Base-by-base conservation (phyloP, 1,140 invertebrate species). In the Papilio glaucus region DNA sequence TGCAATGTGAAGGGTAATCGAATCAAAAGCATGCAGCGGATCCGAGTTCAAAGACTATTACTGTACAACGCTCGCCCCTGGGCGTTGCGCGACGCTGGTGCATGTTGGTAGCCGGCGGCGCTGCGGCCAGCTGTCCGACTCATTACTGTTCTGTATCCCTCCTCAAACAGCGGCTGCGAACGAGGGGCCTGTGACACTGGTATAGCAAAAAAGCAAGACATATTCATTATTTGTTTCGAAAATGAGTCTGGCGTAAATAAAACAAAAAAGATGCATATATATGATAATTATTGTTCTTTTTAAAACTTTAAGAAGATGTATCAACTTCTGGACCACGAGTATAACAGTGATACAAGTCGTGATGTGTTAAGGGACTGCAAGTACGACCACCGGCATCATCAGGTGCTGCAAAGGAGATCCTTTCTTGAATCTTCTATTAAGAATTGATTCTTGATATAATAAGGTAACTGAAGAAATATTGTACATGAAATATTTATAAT, bases 1-100 rank as follows among this genome's bases (percentile, higher is more conserved):
- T 21, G 49, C 49, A 26, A 24, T 57, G 49, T 57, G 18, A 57
- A 57, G 49, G 49, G 49, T 57, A 57, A 57, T 57, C 49, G 49
- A 57, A 57, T 57, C 49, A 26, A 12, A 33, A 57, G 49, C 49
- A 10, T 57, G 21, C 21, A 57, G 1, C 21, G 1, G 49, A 57
- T 12, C 9, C 3, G 49, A 42, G 39, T 42, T 41, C 38, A 21
- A 41, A 68, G 24, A n/a, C 6, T 29, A 39, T 18, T 39, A 6
- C 2, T 33, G 24, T 57, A 57, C 49, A 57, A 57, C 4, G 10
- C 21, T 0, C 3, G 9, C 18, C 49, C 49, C 21, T 21, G 2
- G 21, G 49, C 49, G 49, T 57, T 24, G 49, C 49, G 49, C 18
- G 49, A 4, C 10, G 49, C 49, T 9, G 49, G 9, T 24, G 49